These are phyloP conservation scores for Notamacropus eugenii DNA, from an alignment of 2,797 vertebrate species.

Conservation along the genomic window DNA sequence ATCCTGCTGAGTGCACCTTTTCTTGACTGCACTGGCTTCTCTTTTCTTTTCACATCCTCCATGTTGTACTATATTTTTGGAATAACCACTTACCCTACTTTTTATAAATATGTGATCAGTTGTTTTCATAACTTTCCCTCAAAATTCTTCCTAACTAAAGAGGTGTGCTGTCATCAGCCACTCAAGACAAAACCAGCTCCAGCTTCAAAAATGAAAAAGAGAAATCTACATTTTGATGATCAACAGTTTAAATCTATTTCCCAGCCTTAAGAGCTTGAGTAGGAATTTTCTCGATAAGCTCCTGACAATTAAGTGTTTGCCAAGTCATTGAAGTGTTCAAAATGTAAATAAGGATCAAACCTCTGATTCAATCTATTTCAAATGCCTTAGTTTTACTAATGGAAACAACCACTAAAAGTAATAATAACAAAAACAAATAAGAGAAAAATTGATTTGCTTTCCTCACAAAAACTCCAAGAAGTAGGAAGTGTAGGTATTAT, in stretches of 20 bases:
- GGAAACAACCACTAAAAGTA: neutral
- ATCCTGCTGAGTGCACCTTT: neutral
- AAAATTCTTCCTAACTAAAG: neutral
- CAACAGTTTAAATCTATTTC: neutral
- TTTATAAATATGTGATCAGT: neutral
- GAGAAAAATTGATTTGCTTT: neutral
- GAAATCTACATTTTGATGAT: neutral
- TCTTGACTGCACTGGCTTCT: neutral
- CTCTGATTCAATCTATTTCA: neutral
- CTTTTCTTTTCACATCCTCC: neutral
- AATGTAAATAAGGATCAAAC: neutral
- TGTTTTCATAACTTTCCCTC: neutral
- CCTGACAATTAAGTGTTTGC: conserved; percentile 3
- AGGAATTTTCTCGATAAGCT: neutral
- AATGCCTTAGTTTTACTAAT: neutral
- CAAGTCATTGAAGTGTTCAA: neutral
- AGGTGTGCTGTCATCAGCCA: neutral
- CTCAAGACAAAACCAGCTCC: neutral
- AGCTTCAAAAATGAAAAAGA: neutral
- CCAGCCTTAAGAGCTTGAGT: neutral
- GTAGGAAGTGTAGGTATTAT: neutral
- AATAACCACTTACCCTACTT: neutral
- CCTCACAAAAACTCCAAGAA: neutral
- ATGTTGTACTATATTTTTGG: neutral
- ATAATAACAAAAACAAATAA: neutral